Evolutionary conservation across 1,140 invertebrate species (phyloP), one percentile per base, ranked within the genome.

Genomic region (Grapholita molesta): DNA sequence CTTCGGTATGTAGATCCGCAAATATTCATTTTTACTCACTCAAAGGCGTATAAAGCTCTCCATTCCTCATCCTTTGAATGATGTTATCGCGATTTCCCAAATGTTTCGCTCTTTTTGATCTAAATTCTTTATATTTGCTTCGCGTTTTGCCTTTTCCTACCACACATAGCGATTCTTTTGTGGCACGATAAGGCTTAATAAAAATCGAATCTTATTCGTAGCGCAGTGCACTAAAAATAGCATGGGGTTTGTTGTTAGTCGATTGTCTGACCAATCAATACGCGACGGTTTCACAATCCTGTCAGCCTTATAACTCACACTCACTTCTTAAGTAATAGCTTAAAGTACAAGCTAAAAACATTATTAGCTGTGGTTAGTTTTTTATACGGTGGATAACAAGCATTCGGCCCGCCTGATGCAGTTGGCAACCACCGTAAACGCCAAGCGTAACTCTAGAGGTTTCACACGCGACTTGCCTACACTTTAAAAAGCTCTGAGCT

Each of bases 31-130:
- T 78, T 75, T 76, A 78, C 74, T 79, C 74, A 75, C 76, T 86
- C 79, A 82, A 85, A 86, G 81, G 79, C 81, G 79, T 83, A 86
- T 78, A 83, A 86, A 83, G 75, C 83, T 79, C 77, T 77, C 79
- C 74, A 86, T 83, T 83, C 77, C 76, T 84, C 83, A 83, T 85
- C 83, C 77, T 85, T 88, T 86, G 84, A 86, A 85, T 85, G 83
- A 85, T 85, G 80, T 83, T 87, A 87, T 87, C 86, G 77, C 79
- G 75, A 85, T 86, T 86, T 85, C 77, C 77, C 80, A 80, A 88
- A 89, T 86, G 78, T 87, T 89, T 84, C 81, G 80, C 84, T 86
- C 83, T 85, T 86, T 83, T 81, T 82, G 84, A 86, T 89, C 81
- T 81, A 86, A 85, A 85, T 82, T 84, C 80, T 79, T 85, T 83